Base-by-base conservation (phyloP, 2,113 vertebrate species). In the Lonchura striata region DNA sequence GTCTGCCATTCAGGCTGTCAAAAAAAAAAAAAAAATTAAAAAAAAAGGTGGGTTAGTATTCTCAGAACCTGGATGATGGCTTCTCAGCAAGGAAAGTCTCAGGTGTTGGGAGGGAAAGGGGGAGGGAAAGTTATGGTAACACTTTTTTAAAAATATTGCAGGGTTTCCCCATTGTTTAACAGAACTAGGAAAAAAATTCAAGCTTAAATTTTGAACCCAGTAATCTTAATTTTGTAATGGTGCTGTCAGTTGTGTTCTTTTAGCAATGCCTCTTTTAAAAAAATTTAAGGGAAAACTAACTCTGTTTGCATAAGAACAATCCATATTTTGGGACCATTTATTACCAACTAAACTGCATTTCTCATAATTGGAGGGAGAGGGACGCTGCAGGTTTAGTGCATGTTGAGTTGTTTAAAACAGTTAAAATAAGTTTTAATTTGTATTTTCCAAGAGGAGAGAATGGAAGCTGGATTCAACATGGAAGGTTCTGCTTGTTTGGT, bases 201-300 rank as follows among this genome's bases (percentile, higher is more conserved):
- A 95, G 95, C 95, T 98, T 97, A 92, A 98, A 96, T 98, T 98
- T 98, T 97, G 97, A 98, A 98, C 97, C 98, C 98, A 98, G 97
- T 98, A 98, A 98, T 98, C 97, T 98, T 98, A 98, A 98, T 98
- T 99, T 98, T 98, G 98, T 98, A 98, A 98, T 97, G 98, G 98
- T 99, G 99, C 98, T 99, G 99, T 98, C 99, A 98, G 98, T 98
- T 98, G 96, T 98, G 97, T 97, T 97, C 98, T 98, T 98, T 98
- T 97, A 97, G 97, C 98, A 96, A 97, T 97, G 96, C 98, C 98
- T 98, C 96, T 98, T 98, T 97, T 96, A 88, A 88, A 95, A 37
- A 37, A 81, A 82, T 7, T 37, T 86, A 96, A 97, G 97, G 97
- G 94, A 95, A 97, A 98, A 98, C 91, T 94, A 90, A 94, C 94